Conservation (phyloP, 2,888 invertebrate species). For the Drosophila pegasa region DNA sequence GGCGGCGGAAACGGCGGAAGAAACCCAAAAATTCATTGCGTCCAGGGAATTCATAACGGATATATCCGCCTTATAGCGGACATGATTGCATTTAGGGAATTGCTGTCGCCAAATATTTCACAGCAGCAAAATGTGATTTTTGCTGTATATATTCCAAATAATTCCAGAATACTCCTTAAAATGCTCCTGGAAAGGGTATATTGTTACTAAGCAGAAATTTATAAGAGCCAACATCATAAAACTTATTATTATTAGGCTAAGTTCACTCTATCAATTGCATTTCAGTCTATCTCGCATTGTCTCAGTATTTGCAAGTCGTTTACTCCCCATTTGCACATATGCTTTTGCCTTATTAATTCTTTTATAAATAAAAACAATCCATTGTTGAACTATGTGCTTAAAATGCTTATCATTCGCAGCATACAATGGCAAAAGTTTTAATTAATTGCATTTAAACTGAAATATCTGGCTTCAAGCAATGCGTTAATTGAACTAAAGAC, state of each 20-base stretch:
- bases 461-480: not conserved
- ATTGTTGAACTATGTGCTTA: conserved; percentile 1
- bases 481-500: conserved; percentile 6
- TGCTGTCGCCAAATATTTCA: conserved; percentile 1
- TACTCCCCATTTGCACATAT: not conserved
- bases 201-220: too few species aligned
- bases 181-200: not conserved
- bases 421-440: not conserved
- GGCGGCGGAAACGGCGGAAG: conserved; percentile 5
- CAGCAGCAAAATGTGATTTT: not conserved
- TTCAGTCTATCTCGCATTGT: too few species aligned
- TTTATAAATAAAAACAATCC: not conserved
- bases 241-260: not conserved
- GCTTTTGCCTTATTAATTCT: conserved; percentile 1
- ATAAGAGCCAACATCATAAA: too few species aligned
- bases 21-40: conserved; percentile 6
- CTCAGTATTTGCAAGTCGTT: not conserved
- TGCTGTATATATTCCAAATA: not conserved
- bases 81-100: conserved; percentile 8
- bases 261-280: not conserved
- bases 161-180: not conserved
- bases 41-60: conserved; percentile 1
- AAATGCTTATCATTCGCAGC: not conserved
- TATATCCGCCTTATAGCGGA: conserved; percentile 14
- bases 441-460: conserved; percentile 9